Base-by-base conservation (phyloP, 2,113 vertebrate species). In the Ictalurus furcatus region DNA sequence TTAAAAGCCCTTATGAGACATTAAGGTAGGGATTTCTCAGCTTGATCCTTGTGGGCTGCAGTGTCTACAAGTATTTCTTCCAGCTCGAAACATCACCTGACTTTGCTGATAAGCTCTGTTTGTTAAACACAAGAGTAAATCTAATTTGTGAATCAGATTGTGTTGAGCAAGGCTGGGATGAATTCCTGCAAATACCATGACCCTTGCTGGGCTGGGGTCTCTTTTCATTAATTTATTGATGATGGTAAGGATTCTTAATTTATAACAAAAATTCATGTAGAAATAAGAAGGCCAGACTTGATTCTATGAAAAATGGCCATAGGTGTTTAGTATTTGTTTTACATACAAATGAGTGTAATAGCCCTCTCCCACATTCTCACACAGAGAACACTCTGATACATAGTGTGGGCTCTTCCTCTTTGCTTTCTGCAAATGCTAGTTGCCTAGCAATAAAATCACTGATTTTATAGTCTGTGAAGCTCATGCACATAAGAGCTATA, bases 401-500 rank as follows among this genome's bases (percentile, higher is more conserved):
- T 89, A 78, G 81, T 88, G 87, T 88, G 87, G 81, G 84, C 87
- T 73, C 73, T 85, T 69, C 69, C 93, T 73, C 92, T 91, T 86
- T 86, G 93, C 92, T 91, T 91, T 92, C 93, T 93, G 92, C 93
- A 90, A 93, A 94, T 92, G 95, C 94, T 95, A 95, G 95, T 96
- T 96, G 95, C 96, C 95, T 96, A 96, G 95, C 96, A 96, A 96
- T 96, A 94, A 94, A 94, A 94, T 95, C 92, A 92, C 91, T 93
- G 94, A 94, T 95, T 96, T 95, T 94, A 94, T 94, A 94, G 93
- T 94, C 92, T 93, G 93, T 93, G 93, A 94, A 94, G 93, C 94
- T 94, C 92, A 92, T 92, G 92, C 92, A 79, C 74, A 54, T 85
- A 91, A 94, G 88, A 91, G 56, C 67, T 78, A 61, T 80, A 82